phyloP scores from a whole-genome alignment of 2,888 invertebrate species.

The Smittia aterrima region DNA sequence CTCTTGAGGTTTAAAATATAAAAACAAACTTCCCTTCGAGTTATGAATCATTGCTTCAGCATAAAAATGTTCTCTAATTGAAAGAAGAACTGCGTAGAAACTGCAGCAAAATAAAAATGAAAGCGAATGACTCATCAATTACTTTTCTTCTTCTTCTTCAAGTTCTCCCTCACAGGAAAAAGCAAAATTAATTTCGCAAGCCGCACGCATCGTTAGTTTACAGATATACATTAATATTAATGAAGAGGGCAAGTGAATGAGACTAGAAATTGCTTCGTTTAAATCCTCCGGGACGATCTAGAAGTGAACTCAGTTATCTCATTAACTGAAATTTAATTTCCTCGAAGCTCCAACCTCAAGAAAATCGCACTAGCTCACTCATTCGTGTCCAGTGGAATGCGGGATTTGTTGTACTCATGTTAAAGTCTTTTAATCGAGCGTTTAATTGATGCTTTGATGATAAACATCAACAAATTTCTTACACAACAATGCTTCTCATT shows the following conservation, averaged over 20 bases:
- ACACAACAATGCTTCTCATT: slow-evolving; percentile 12
- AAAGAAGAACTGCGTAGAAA: background rate
- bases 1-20: background rate
- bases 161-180: background rate
- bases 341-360: background rate
- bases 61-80: background rate
- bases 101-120: background rate
- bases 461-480: slow-evolving; percentile 24
- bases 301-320: background rate
- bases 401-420: background rate
- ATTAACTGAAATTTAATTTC: no score
- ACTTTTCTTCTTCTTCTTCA: background rate
- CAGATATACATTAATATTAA: slow-evolving; percentile 12
- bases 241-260: background rate
- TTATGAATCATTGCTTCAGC: background rate
- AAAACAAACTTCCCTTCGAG: background rate
- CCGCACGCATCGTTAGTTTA: slow-evolving; percentile 5
- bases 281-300: background rate
- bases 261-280: background rate
- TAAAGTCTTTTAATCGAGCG: background rate
- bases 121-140: slow-evolving; percentile 18
- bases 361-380: background rate
- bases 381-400: background rate
- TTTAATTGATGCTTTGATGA: slow-evolving; percentile 23
- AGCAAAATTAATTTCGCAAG: slow-evolving; percentile 12